Evolutionary conservation across 1,140 invertebrate genomes (phyloP).

Genomic region (Neodiprion virginianus): DNA sequence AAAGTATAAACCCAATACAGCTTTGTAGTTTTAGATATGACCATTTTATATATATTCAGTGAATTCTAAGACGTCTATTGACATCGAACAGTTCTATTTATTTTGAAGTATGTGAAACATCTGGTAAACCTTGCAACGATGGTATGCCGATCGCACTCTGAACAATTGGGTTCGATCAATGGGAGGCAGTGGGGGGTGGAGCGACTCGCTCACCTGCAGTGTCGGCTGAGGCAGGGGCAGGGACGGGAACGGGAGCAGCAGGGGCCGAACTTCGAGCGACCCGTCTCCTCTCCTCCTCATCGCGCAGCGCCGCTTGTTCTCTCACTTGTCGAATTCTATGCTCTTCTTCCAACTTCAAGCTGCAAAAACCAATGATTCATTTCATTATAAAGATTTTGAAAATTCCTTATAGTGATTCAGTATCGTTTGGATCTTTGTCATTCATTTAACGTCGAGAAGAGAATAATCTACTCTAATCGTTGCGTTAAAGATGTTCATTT

Average conservation of each 20-base stretch:
- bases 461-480: too few species aligned
- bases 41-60: not conserved
- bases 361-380: slow-evolving; percentile 34
- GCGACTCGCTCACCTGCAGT: slow-evolving; percentile 62
- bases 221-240: slow-evolving; percentile 56
- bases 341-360: slow-evolving; percentile 72
- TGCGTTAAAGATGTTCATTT: too few species aligned
- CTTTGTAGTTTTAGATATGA: not conserved
- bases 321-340: slow-evolving; percentile 65
- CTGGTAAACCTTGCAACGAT: slow-evolving; percentile 3
- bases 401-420: too few species aligned
- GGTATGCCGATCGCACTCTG: slow-evolving; percentile 6
- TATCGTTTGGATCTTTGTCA: too few species aligned
- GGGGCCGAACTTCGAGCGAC: slow-evolving; percentile 61
- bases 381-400: not conserved
- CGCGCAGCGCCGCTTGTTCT: slow-evolving; percentile 59
- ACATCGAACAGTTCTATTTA: not conserved
- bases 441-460: too few species aligned
- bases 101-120: slow-evolving; percentile 1
- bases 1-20: too few species aligned
- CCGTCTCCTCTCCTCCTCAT: slow-evolving; percentile 65
- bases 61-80: not conserved
- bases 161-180: slow-evolving; percentile 45
- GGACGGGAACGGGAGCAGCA: slow-evolving; percentile 53
- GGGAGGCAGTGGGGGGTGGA: slow-evolving; percentile 60